A percentile compares a stretch with the other conserved stretches of the same genome.
Evolutionary conservation across 2,797 vertebrate genomes (phyloP).

Genomic region (Benthosema pterotum): DNA sequence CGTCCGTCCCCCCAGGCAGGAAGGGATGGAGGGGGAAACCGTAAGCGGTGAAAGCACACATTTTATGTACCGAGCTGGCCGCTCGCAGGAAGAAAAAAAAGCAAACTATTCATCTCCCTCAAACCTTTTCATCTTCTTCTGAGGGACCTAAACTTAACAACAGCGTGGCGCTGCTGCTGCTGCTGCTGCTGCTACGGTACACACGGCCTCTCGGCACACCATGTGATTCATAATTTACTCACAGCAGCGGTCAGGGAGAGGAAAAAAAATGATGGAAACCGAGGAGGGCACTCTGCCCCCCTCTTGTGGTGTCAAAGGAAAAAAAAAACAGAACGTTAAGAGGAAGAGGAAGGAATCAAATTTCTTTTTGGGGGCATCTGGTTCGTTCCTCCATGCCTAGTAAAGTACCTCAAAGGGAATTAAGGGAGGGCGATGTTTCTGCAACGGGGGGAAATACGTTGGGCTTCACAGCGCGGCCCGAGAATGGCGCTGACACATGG

Average conservation of each 20-base stretch:
- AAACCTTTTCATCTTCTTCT: slow-evolving; percentile 75
- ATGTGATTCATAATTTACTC: slow-evolving; percentile 42
- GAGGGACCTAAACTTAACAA: slow-evolving; percentile 70
- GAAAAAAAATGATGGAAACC: slow-evolving; percentile 18
- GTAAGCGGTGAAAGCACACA: slow-evolving; percentile 71
- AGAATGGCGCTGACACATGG: neutral
- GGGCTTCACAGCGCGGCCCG: neutral
- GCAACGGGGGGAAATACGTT: slow-evolving; percentile 21
- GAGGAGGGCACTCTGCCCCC: slow-evolving; percentile 59
- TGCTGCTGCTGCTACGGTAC: slow-evolving; percentile 48
- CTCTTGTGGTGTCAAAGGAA: slow-evolving; percentile 73
- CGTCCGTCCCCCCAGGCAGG: slow-evolving; percentile 60
- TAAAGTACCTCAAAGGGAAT: neutral
- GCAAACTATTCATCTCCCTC: slow-evolving; percentile 71
- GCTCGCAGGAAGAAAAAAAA: slow-evolving; percentile 37
- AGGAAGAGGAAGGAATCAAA: slow-evolving; percentile 12
- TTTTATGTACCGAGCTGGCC: slow-evolving; percentile 77
- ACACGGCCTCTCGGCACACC: slow-evolving; percentile 41
- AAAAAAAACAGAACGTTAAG: no score
- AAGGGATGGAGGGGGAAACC: slow-evolving; percentile 70
- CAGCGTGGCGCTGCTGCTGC: slow-evolving; percentile 63
- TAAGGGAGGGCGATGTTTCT: slow-evolving; percentile 1
- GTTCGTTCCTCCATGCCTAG: slow-evolving; percentile 23
- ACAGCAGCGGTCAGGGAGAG: slow-evolving; percentile 17
- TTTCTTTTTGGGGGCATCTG: slow-evolving; percentile 27